These are phyloP conservation scores for Acanthaster planci DNA, from an alignment of 35 echinoderm and acorn worm species.

Conservation along the genomic window DNA sequence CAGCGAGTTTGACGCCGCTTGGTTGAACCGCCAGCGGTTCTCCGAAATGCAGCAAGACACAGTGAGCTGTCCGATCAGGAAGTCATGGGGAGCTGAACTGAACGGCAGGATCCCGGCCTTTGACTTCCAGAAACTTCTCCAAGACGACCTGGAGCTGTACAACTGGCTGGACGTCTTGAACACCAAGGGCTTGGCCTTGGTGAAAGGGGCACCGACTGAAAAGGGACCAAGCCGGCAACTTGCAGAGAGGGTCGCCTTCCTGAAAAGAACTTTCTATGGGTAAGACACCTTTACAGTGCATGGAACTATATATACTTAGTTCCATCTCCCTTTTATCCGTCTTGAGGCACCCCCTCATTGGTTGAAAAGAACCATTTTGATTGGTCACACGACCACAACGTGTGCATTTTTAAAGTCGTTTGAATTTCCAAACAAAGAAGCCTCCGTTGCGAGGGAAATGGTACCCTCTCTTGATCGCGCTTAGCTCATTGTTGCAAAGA, in stretches of 20 bases:
- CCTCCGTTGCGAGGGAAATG: too few species aligned
- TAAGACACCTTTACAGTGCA: too few species aligned
- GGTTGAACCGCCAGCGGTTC: conserved; percentile 10
- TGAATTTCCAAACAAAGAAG: too few species aligned
- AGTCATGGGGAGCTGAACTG: conserved; percentile 34
- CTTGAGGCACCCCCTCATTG: too few species aligned
- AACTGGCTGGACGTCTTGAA: conserved; percentile 28
- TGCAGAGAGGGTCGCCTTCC: conserved; percentile 18
- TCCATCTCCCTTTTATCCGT: too few species aligned
- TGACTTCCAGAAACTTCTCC: neutral
- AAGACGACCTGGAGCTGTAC: conserved; percentile 17
- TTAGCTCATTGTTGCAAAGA: too few species aligned
- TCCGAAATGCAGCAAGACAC: neutral
- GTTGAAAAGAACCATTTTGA: too few species aligned
- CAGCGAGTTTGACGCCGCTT: neutral
- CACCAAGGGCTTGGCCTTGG: conserved; percentile 17
- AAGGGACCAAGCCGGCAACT: conserved; percentile 4
- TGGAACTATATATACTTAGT: too few species aligned
- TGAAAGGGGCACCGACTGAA: conserved; percentile 16
- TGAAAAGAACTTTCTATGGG: conserved; percentile 1
- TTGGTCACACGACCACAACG: too few species aligned
- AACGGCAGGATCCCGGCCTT: conserved; percentile 11
- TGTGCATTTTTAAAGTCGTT: too few species aligned
- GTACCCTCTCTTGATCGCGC: too few species aligned
- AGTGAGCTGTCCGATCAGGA: neutral